A percentile compares a stretch with the other conserved stretches of the same genome.
phyloP scores from a whole-genome alignment of 2,888 invertebrate genomes.

The Agrotis exclamationis region DNA sequence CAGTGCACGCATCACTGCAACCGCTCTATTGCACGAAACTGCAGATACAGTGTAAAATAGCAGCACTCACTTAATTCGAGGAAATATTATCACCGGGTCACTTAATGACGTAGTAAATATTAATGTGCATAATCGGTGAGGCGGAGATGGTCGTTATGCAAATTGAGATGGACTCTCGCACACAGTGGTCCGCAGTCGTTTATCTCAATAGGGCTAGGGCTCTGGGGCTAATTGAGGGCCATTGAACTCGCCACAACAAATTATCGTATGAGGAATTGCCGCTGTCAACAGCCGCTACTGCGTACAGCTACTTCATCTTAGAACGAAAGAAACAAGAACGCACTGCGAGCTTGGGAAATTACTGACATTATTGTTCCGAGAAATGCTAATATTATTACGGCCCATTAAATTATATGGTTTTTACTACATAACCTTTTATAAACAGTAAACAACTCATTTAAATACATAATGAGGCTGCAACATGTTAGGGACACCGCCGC shows the following conservation, averaged over 20 bases:
- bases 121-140: constrained; percentile 78
- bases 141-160: constrained; percentile 80
- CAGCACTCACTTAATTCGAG: constrained; percentile 68
- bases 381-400: constrained; percentile 56
- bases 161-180: constrained; percentile 76
- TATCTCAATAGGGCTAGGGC: constrained; percentile 84
- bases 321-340: constrained; percentile 57
- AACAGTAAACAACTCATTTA: constrained; percentile 45
- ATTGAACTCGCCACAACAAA: constrained; percentile 78
- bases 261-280: constrained; percentile 76
- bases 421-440: constrained; percentile 38
- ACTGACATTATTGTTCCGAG: constrained; percentile 56
- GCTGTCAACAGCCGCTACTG: constrained; percentile 70
- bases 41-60: constrained; percentile 41
- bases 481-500: constrained; percentile 23
- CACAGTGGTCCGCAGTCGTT: constrained; percentile 73
- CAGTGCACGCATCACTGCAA: constrained; percentile 67
- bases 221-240: constrained; percentile 82
- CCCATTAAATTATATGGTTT: constrained; percentile 52
- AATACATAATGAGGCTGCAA: constrained; percentile 36
- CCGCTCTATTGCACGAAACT: constrained; percentile 49
- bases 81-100: constrained; percentile 69
- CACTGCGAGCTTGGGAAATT: constrained; percentile 51
- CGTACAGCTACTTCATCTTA: constrained; percentile 55
- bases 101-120: constrained; percentile 79